phyloP scores from a whole-genome alignment of 2,888 invertebrate genomes.

The Conistra vaccinii region DNA sequence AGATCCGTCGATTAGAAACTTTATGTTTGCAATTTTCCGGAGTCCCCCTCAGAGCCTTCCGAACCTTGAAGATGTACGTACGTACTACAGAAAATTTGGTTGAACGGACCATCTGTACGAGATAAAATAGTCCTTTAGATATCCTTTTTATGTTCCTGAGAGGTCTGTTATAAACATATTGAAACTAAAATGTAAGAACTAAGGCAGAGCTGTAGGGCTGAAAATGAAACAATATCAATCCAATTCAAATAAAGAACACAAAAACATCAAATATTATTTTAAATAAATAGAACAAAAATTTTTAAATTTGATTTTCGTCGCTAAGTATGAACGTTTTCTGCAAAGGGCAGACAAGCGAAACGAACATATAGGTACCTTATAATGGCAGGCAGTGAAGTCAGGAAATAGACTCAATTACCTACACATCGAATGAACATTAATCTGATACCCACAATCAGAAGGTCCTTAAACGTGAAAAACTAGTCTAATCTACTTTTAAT shows the following conservation, averaged over 20 bases:
- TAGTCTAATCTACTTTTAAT: conserved; percentile 58
- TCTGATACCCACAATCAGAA: conserved; percentile 71
- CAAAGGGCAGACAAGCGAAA: conserved; percentile 72
- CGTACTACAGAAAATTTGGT: conserved; percentile 60
- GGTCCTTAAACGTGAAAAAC: conserved; percentile 61
- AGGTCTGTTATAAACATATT: neutral
- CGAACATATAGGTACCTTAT: conserved; percentile 74
- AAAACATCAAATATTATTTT: neutral
- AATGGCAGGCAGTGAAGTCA: conserved; percentile 69
- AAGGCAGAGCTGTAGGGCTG: accelerated
- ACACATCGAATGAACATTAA: conserved; percentile 73
- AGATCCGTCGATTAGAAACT: conserved; percentile 91
- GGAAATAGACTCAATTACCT: conserved; percentile 80
- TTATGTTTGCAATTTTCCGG: conserved; percentile 90
- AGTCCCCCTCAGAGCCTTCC: conserved; percentile 75
- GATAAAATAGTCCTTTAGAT: conserved; percentile 4
- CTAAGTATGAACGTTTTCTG: conserved; percentile 54
- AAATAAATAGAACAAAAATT: neutral
- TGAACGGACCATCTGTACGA: conserved; percentile 6
- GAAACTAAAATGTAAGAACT: neutral
- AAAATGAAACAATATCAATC: neutral
- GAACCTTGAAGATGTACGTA: conserved; percentile 74
- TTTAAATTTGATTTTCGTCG: neutral
- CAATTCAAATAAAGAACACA: conserved; percentile 8
- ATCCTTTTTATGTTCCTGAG: neutral